Percentiles rank a stretch among this genome's conserved stretches.
Evolutionary conservation across 2,888 invertebrate genomes (phyloP).

Genomic region (Aquatica leii): DNA sequence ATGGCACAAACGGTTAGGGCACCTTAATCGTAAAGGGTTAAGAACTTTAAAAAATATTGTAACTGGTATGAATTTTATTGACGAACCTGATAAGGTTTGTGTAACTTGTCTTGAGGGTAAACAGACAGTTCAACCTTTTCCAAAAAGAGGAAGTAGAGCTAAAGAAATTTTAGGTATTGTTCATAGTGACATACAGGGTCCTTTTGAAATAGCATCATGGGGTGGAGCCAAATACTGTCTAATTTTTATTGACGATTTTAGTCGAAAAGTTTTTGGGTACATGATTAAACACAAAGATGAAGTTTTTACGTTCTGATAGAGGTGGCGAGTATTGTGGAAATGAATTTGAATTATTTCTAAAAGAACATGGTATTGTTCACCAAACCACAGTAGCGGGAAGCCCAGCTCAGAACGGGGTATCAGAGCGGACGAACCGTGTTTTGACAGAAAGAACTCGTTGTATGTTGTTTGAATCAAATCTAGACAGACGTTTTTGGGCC

Average conservation of each 20-base stretch:
- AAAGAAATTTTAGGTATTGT: neutral
- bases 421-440: conserved; percentile 5
- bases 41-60: neutral
- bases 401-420: conserved; percentile 2
- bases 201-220: neutral
- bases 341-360: neutral
- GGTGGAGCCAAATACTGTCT: neutral
- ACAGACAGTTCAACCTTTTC: neutral
- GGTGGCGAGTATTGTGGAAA: neutral
- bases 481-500: neutral
- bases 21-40: neutral
- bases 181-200: neutral
- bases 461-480: neutral
- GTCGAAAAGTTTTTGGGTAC: neutral
- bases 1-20: neutral
- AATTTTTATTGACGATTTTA: neutral
- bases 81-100: neutral
- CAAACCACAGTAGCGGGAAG: neutral
- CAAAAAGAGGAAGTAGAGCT: neutral
- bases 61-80: neutral
- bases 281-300: neutral
- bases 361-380: neutral
- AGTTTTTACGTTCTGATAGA: neutral
- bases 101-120: neutral
- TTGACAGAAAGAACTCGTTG: neutral